A percentile compares a stretch with the other conserved stretches of the same genome.
Evolutionary conservation across 2,797 vertebrate species (phyloP).

Genomic region (Pantherophis vulpinus): DNA sequence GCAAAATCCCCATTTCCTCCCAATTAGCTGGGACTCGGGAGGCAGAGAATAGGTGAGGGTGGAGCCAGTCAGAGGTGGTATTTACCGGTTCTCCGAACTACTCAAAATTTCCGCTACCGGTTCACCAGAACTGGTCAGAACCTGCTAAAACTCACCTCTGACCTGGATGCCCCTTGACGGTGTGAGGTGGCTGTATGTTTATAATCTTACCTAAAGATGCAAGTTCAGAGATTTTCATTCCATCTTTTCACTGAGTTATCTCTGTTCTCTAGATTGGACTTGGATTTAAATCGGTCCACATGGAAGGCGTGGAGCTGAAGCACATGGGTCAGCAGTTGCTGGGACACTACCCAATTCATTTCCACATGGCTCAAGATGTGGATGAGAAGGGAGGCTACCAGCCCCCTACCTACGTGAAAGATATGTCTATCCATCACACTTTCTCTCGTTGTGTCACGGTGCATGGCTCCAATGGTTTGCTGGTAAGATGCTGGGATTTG

Average conservation of each 20-base stretch:
- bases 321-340: slow-evolving; percentile 96
- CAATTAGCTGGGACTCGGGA: too few species aligned
- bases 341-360: slow-evolving; percentile 95
- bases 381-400: slow-evolving; percentile 87
- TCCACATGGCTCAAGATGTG: slow-evolving; percentile 93
- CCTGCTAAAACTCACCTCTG: too few species aligned
- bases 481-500: slow-evolving; percentile 77
- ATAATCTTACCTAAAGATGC: background rate
- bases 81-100: too few species aligned
- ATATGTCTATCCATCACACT: slow-evolving; percentile 89
- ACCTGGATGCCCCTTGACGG: background rate
- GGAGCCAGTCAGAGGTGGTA: too few species aligned
- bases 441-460: slow-evolving; percentile 94
- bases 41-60: too few species aligned
- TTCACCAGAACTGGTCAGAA: too few species aligned
- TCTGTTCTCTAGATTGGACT: slow-evolving; percentile 79
- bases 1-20: too few species aligned
- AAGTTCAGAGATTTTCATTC: background rate
- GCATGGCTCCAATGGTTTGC: slow-evolving; percentile 88
- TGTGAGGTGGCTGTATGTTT: background rate
- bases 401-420: slow-evolving; percentile 83
- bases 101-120: too few species aligned
- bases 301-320: slow-evolving; percentile 87
- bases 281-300: slow-evolving; percentile 83
- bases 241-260: background rate